Base-by-base conservation (phyloP, 2,888 invertebrate genomes). In the Oasisia sp. region DNA sequence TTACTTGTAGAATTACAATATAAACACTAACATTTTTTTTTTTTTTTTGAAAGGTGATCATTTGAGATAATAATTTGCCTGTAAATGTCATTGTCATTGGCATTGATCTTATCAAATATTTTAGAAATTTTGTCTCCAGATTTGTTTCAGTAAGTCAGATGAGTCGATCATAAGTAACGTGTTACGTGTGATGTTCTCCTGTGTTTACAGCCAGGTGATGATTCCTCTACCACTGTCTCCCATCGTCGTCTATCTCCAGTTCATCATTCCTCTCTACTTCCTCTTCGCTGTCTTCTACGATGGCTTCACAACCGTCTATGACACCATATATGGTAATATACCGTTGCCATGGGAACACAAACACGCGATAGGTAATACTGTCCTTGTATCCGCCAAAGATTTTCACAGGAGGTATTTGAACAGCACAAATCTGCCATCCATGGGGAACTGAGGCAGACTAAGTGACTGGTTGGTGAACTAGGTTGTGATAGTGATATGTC, bases 241-340 rank as follows among this genome's bases (percentile, higher is more conserved):
- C n/a, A 94, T 94, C 90, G 92, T 94, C 56, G 93, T 94, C 91
- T 93, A 93, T 45, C 92, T 96, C 8, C 93, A 94, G 91, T 95
- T 94, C 90, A 45, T 95, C 9, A 92, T 96, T 11, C 95, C 95
- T 0, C 14, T 95, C 14, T 96, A 95, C 92, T 96, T 96, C 93
- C 94, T 94, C 12, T 95, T 95, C 93, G 96, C 96, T 27, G 95
- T 96, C 9, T 91, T 94, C 14, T 95, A 95, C 93, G 95, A 95
- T 92, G 91, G 95, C 12, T 95, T 93, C 89, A 89, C 92, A 5
- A 91, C 94, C 14, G 90, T 93, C 27, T 94, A 94, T 32, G 92
- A 74, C 14, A 58, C 92, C 32, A 90, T 91, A 32, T 58, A 92
- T 38, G 45, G 50, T 45, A 89, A 89, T 12, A n/a, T 56, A 32